Base-by-base conservation (phyloP, 2,113 vertebrate genomes). In the Danio rerio region DNA sequence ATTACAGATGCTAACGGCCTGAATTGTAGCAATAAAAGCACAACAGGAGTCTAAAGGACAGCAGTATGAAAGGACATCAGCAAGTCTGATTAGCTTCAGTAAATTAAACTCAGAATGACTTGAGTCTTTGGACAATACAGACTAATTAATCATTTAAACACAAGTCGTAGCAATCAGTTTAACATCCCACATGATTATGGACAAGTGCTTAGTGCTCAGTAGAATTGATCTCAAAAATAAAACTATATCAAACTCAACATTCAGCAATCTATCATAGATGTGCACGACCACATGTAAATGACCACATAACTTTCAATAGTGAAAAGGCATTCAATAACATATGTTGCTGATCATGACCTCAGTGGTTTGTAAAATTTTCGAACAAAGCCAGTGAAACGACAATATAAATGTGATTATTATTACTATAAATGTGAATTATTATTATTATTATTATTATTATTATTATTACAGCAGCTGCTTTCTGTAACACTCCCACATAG, bases 161-260 rank as follows among this genome's bases (percentile, higher is more conserved):
- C 47, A 66, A 66, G 40, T 45, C 62, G 43, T 43, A 43, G 15
- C n/a, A 66, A 18, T 47, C 42, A 47, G 5, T 68, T 68, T 68
- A 18, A 68, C 18, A 47, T 68, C 45, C 9, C 9, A 18, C 43
- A 47, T 18, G 43, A 45, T n/a, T 65, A n/a, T 66, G 40, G 16
- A n/a, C 63, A 68, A 68, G 65, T 68, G 65, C 42, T 18, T 68
- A 68, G 65, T 47, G 16, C 65, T 47, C 62, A 65, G 62, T 65
- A 16, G 62, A 65, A 43, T 16, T 16, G 31, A 31, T 31, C 62
- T 59, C 31, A 66, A 10, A 21, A 61, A 9, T 20, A n/a, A n/a
- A n/a, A n/a, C 56, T 18, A 5, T 59, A 18, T 16, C 62, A 45
- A 16, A 45, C 16, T 45, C n/a, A 68, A 68, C 16, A 18, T 68